Base-by-base conservation (phyloP, 2,888 invertebrate genomes). In the Furcula furcula region DNA sequence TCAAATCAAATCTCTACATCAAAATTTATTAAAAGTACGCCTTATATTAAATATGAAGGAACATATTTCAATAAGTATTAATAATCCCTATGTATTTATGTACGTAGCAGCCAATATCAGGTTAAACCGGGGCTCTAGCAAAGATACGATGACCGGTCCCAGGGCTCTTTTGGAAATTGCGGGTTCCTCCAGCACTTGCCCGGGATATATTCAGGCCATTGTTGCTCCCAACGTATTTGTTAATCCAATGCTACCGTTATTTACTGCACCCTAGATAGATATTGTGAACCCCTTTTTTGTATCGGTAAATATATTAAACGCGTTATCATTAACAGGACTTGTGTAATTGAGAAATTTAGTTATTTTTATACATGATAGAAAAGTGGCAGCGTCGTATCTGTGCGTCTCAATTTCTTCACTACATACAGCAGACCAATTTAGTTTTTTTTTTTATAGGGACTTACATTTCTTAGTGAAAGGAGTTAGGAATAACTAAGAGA, bases 251-350 rank as follows among this genome's bases (percentile, higher is more conserved):
- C 63, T 63, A 54, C 66, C 62, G 64, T 69, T 73, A 68, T 75
- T 67, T 73, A 76, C 73, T 68, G 61, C 63, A 61, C 60, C 69
- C 71, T 68, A 68, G 61, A 77, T 77, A 74, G 72, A 76, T 75
- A 74, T 70, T 63, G 66, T 64, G 62, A 65, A 69, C 70, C 72
- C 70, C 72, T 74, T 75, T 75, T 69, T 65, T 65, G 60, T 40
- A n/a, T 47, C 40, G 53, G 59, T 60, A n/a, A n/a, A n/a, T n/a
- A n/a, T n/a, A n/a, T n/a, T n/a, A n/a, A n/a, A n/a, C n/a, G n/a
- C n/a, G n/a, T n/a, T n/a, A n/a, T n/a, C n/a, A n/a, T n/a, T n/a
- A n/a, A 36, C 46, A 46, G 53, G 56, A 55, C 50, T 55, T 44
- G 41, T 51, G 51, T 42, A 52, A 52, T 47, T n/a, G n/a, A n/a